Conservation (phyloP, 2,113 vertebrate genomes). For the Vulpes lagopus region DNA sequence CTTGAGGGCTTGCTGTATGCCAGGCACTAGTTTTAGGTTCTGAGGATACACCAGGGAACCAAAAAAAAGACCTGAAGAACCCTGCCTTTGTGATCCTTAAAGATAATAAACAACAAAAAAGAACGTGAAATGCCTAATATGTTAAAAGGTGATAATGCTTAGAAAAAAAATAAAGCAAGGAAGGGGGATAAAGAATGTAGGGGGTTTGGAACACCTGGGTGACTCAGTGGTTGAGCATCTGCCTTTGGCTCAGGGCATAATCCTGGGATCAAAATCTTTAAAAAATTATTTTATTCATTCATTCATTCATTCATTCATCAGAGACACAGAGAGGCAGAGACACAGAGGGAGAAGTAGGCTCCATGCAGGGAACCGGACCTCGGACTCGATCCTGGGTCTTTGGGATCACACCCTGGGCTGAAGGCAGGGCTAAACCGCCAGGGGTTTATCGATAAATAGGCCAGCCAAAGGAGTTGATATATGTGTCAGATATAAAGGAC, state of each 20-base stretch:
- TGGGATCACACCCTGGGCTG: no score
- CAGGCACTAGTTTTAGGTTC: slow-evolving; percentile 27
- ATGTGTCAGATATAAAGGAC: not conserved
- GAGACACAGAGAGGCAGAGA: no score
- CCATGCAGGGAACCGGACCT: no score
- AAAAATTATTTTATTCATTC: no score
- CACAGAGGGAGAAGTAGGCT: no score
- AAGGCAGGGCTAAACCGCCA: no score
- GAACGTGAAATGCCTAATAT: slow-evolving; percentile 9
- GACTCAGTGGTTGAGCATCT: no score
- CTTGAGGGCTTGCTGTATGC: not conserved
- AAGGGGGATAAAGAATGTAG: not conserved
- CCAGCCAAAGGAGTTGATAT: not conserved
- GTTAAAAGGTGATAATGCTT: slow-evolving; percentile 5
- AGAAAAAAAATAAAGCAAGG: not conserved
- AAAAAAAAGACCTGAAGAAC: not conserved
- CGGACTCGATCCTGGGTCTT: no score
- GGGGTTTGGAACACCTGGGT: no score
- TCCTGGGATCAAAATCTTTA: no score
- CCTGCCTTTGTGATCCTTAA: not conserved
- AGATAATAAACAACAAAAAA: slow-evolving; percentile 26
- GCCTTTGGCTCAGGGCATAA: no score
- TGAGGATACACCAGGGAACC: not conserved
- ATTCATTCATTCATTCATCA: no score
- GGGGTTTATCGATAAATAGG: not conserved